Evolutionary conservation across 2,797 vertebrate genomes (phyloP).

Genomic region (Carcharodon carcharias): DNA sequence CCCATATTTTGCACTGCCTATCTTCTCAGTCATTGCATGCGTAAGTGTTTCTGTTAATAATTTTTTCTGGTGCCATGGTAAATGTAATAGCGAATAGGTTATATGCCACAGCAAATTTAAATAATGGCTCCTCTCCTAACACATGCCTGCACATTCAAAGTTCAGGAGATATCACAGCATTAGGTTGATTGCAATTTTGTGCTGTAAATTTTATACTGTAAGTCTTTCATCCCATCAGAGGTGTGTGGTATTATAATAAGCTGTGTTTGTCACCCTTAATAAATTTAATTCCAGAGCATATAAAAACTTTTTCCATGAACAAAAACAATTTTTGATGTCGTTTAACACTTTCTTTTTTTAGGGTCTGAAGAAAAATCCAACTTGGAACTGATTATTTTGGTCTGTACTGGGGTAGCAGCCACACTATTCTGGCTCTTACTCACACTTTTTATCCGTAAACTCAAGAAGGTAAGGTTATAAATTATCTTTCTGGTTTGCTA

Average conservation of each 20-base stretch:
- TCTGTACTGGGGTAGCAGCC: constrained; percentile 79
- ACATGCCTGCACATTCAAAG: not conserved
- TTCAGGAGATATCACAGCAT: not conserved
- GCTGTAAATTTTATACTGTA: no score
- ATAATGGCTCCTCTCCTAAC: not conserved
- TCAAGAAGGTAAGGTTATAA: constrained; percentile 68
- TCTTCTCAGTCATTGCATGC: not conserved
- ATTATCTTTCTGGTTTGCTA: not conserved
- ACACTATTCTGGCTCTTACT: constrained; percentile 92
- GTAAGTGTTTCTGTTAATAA: not conserved
- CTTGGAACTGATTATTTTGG: constrained; percentile 83
- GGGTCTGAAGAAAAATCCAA: constrained; percentile 77
- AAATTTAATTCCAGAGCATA: not conserved
- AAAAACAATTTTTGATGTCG: not conserved
- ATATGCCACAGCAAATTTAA: not conserved
- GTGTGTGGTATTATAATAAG: not conserved
- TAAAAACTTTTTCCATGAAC: not conserved
- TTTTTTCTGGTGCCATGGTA: not conserved
- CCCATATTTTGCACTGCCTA: not conserved
- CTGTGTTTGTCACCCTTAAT: not conserved
- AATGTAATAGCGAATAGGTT: not conserved
- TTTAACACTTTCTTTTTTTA: constrained; percentile 46
- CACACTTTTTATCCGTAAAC: constrained; percentile 83
- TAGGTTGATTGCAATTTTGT: not conserved
- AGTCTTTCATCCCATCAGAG: not conserved